These are phyloP conservation scores for Sesia apiformis DNA, from an alignment of 2,888 invertebrate species.

Conservation along the genomic window DNA sequence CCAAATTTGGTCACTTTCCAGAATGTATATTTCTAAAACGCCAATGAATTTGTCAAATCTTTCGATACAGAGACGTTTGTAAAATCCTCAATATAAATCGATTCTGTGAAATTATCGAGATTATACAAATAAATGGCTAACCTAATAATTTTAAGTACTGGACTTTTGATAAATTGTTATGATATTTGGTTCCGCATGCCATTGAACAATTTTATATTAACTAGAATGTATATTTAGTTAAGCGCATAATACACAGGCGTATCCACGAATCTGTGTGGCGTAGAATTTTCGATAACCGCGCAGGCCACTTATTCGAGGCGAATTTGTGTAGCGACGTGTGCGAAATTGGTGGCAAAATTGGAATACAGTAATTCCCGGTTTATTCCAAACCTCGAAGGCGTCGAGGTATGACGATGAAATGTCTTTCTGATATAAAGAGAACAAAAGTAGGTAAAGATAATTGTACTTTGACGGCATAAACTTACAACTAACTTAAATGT, in stretches of 20 bases:
- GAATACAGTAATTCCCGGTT: conserved; percentile 25
- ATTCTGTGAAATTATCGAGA: too few species aligned
- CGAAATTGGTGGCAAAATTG: conserved; percentile 34
- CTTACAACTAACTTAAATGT: too few species aligned
- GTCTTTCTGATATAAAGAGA: background rate
- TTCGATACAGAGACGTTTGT: too few species aligned
- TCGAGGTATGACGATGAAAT: background rate
- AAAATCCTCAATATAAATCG: too few species aligned
- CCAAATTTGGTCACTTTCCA: too few species aligned
- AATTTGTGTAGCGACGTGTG: conserved; percentile 49
- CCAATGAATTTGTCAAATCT: too few species aligned
- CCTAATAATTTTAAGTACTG: too few species aligned
- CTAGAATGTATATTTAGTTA: background rate
- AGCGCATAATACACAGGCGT: background rate
- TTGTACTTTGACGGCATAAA: too few species aligned
- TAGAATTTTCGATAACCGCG: conserved; percentile 45
- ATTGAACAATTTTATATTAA: background rate
- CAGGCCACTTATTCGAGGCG: conserved; percentile 44
- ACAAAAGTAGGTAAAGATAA: background rate
- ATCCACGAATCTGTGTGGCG: conserved; percentile 10
- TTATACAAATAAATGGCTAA: too few species aligned
- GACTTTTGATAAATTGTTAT: too few species aligned
- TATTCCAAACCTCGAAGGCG: conserved; percentile 6
- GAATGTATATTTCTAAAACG: too few species aligned
- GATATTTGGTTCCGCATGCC: too few species aligned